Evolutionary conservation across 2,113 vertebrate genomes (phyloP).

Genomic region (Tragelaphus imberbis): DNA sequence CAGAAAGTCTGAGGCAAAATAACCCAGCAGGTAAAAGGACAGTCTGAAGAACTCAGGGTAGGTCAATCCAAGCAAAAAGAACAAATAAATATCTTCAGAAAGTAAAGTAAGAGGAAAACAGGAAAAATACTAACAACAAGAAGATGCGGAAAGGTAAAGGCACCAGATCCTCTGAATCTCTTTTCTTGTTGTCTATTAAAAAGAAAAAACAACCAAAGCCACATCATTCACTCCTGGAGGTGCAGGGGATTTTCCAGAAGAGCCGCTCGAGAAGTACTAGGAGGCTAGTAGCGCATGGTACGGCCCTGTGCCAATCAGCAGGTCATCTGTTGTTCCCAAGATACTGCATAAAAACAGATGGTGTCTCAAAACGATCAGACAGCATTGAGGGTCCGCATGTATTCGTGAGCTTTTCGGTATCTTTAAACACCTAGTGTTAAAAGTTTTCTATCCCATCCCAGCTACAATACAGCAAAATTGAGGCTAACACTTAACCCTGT

Average conservation of each 20-base stretch:
- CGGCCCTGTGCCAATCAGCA: not conserved
- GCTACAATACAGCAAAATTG: not conserved
- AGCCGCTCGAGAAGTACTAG: not conserved
- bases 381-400: not conserved
- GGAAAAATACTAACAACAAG: not conserved
- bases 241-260: not conserved
- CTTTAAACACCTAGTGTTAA: not conserved
- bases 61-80: not conserved
- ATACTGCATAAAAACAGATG: not conserved
- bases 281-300: too few species aligned
- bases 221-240: not conserved
- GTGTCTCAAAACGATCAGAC: not conserved
- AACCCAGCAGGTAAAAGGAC: not conserved
- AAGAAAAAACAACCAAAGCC: not conserved
- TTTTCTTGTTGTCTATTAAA: not conserved
- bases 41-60: not conserved
- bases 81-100: conserved; percentile 12
- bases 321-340: not conserved
- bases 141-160: not conserved
- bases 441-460: not conserved
- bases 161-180: not conserved
- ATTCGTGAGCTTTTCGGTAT: not conserved
- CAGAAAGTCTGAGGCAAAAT: not conserved
- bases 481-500: not conserved
- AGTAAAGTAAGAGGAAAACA: not conserved